Evolutionary conservation across 2,888 invertebrate species (phyloP), one percentile per base, ranked within the genome.

Genomic region (Pyrrhia umbra): DNA sequence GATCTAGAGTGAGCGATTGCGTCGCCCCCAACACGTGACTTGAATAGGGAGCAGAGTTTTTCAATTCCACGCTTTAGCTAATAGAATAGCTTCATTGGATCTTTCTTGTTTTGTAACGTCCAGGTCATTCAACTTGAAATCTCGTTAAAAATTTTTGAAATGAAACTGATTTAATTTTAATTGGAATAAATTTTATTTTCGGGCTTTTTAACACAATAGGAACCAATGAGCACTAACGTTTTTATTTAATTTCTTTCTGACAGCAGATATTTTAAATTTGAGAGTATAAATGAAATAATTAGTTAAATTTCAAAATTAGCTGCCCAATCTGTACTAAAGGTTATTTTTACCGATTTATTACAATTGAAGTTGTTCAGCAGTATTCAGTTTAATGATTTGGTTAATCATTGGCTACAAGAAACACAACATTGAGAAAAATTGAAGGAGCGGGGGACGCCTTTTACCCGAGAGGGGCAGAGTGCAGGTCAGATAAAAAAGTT

Each of bases 1-100:
- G 57, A 60, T 66, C 49, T 42, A 40, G 46, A 66, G 52, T 58
- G 66, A 77, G 54, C 56, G 64, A 71, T 68, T 60, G 68, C 65
- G 18, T 34, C 56, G 54, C 27, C 21, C 45, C 42, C 56, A 8
- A 34, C 18, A 70, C 70, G 77, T 78, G 77, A 75, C 54, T 40
- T 13, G 40, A 61, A 67, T 78, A 23, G 13, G 9, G 56, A 64
- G 42, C 23, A 34, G 46, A 45, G 25, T 68, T 64, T 67, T 59
- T 57, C 71, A 75, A 71, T 64, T 43, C 43, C 27, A 59, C 61
- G 46, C 56, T 74, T 57, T 57, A 54, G 54, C 49, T 50, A 66
- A 69, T 67, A 60, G 20, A 77, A 45, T 49, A 1, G 23, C 58
- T 68, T 52, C 51, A 60, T 56, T 64, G 23, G 58, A 59, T 64